Conservation (phyloP, 1,140 invertebrate species). For the Drosophila triauraria region DNA sequence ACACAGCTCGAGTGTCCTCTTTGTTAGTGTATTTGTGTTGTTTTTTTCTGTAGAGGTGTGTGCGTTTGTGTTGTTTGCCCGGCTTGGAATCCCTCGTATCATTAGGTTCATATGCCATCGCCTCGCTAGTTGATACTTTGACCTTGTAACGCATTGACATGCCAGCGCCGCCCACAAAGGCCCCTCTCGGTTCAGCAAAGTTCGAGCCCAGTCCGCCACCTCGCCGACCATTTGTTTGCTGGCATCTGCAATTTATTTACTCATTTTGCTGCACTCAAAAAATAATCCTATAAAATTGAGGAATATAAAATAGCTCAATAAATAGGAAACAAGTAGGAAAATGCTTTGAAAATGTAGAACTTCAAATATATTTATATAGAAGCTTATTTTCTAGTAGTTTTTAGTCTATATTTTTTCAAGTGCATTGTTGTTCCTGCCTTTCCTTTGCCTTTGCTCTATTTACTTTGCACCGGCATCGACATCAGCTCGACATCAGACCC, state of each 20-base stretch:
- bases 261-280: conserved; percentile 22
- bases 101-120: conserved; percentile 73
- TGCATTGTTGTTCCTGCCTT: conserved; percentile 2
- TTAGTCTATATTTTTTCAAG: neutral
- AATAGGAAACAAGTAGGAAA: no score
- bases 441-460: conserved; percentile 48
- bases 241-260: conserved; percentile 74
- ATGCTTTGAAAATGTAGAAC: no score
- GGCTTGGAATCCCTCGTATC: conserved; percentile 51
- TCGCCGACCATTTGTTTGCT: conserved; percentile 57
- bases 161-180: conserved; percentile 29
- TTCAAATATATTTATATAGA: neutral
- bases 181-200: conserved; percentile 34
- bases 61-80: conserved; percentile 18
- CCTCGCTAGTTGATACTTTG: conserved; percentile 70
- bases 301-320: no score
- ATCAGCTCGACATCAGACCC: conserved; percentile 15
- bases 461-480: conserved; percentile 61
- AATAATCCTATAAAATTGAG: neutral
- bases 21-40: conserved; percentile 16
- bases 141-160: conserved; percentile 66
- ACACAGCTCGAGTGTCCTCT: conserved; percentile 41
- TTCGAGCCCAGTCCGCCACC: conserved; percentile 28
- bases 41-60: conserved; percentile 4
- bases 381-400: no score